Percentiles rank a stretch among this genome's conserved stretches.
Evolutionary conservation across 1,140 invertebrate genomes (phyloP).

Genomic region (Trichonephila inaurata): DNA sequence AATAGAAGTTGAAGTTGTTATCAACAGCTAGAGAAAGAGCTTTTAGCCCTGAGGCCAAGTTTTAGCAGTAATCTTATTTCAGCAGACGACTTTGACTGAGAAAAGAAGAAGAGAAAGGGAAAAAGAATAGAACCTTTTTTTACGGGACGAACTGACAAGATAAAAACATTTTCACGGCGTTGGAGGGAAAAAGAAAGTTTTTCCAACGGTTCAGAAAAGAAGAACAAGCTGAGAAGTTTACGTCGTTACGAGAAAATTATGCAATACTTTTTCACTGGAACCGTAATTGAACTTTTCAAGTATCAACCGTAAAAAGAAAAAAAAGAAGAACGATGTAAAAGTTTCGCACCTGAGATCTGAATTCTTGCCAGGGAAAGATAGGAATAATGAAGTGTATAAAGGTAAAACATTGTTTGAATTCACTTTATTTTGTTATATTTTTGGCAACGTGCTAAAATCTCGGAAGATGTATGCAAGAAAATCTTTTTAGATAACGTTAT

Average conservation of each 20-base stretch:
- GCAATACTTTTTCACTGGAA: constrained; percentile 11
- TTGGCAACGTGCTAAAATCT: not conserved
- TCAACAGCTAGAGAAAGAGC: constrained; percentile 62
- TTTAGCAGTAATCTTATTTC: constrained; percentile 75
- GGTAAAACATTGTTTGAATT: constrained; percentile 21
- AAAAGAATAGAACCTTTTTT: constrained; percentile 57
- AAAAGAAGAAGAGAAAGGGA: constrained; percentile 15
- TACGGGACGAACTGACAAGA: constrained; percentile 61
- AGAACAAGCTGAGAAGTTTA: constrained; percentile 11
- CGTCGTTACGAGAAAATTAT: constrained; percentile 65
- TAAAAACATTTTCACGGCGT: constrained; percentile 61
- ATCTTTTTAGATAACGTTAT: constrained; percentile 9
- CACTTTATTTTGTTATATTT: constrained; percentile 13
- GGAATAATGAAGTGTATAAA: constrained; percentile 22
- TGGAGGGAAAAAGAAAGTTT: constrained; percentile 26
- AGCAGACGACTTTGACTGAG: constrained; percentile 68
- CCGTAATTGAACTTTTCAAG: constrained; percentile 44
- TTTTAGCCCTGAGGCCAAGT: constrained; percentile 60
- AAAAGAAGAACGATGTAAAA: not conserved
- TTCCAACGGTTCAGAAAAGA: constrained; percentile 5
- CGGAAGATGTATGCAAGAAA: not conserved
- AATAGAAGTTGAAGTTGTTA: constrained; percentile 74
- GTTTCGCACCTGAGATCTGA: constrained; percentile 46
- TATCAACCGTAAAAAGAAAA: not conserved
- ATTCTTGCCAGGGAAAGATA: constrained; percentile 44